phyloP scores from a whole-genome alignment of 2,113 vertebrate genomes.

The Murina feae region DNA sequence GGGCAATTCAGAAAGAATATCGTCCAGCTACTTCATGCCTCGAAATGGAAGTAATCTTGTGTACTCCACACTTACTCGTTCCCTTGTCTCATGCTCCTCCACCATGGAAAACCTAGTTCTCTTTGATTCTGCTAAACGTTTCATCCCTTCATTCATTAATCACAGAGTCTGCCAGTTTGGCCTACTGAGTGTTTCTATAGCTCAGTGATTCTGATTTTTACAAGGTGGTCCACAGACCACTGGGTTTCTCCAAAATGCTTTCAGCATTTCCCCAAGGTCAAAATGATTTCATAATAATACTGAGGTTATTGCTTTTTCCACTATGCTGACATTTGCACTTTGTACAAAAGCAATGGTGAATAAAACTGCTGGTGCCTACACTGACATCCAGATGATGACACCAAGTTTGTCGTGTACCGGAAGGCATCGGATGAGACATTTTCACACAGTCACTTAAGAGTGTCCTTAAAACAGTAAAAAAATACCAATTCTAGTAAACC shows the following conservation, averaged over 20 bases:
- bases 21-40: not conserved
- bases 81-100: not conserved
- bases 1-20: not conserved
- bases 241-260: not conserved
- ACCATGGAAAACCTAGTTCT: not conserved
- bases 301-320: not conserved
- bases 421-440: not conserved
- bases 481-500: not conserved
- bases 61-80: not conserved
- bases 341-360: not conserved
- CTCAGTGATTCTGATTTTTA: not conserved
- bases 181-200: not conserved
- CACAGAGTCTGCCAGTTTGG: not conserved
- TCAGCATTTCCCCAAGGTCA: not conserved
- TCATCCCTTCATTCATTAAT: not conserved
- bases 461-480: not conserved
- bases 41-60: not conserved
- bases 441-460: not conserved
- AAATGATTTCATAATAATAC: not conserved
- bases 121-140: not conserved
- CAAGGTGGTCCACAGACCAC: not conserved
- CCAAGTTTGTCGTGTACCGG: not conserved
- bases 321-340: not conserved
- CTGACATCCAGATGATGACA: not conserved
- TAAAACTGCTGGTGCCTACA: not conserved